These are phyloP conservation scores for Malurus alboscapulatus DNA, from an alignment of 2,113 vertebrate genomes.

Conservation along the genomic window DNA sequence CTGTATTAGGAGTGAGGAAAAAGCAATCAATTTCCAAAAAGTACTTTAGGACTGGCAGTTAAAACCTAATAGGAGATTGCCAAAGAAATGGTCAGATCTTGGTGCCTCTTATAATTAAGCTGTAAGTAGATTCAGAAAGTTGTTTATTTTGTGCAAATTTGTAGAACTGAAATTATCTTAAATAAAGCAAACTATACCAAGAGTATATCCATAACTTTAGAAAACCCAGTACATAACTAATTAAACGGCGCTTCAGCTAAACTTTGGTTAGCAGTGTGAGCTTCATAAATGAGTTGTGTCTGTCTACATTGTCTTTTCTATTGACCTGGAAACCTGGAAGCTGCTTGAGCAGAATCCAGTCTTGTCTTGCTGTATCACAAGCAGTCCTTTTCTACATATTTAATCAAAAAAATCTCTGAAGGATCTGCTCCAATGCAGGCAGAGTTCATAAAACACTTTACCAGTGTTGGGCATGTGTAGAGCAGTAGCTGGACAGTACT, in stretches of 20 bases:
- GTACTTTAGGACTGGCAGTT: neutral
- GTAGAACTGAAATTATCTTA: neutral
- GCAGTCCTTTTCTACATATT: neutral
- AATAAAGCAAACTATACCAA: neutral
- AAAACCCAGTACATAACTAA: neutral
- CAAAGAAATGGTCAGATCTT: neutral
- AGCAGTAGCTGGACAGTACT: neutral
- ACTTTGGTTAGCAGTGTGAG: neutral
- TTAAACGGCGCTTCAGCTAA: neutral
- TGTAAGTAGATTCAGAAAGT: neutral
- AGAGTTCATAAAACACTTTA: neutral
- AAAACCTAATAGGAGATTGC: neutral
- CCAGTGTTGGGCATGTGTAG: neutral
- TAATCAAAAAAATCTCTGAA: neutral
- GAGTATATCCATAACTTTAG: neutral
- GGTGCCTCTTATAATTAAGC: neutral
- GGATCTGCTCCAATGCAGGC: neutral
- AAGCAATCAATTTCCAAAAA: neutral
- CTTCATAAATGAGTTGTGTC: neutral
- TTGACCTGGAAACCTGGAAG: neutral
- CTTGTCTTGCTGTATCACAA: neutral
- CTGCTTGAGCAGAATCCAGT: neutral
- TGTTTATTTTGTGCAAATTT: neutral
- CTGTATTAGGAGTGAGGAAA: neutral
- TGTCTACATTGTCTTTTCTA: neutral